phyloP scores from a whole-genome alignment of 2,888 invertebrate species.

The Sclerodermus sp. region DNA sequence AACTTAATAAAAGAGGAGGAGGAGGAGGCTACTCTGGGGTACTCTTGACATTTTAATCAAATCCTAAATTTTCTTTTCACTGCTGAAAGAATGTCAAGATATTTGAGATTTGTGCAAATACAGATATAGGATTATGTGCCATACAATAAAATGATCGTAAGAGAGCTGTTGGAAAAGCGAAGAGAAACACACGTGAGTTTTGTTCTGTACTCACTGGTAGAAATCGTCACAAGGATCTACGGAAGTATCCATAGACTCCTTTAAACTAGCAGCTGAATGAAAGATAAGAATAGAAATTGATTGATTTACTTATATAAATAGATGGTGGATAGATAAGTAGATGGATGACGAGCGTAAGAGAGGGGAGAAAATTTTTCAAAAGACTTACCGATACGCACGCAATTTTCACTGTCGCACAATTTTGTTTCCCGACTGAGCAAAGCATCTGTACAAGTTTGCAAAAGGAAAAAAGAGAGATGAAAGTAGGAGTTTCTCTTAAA shows the following conservation, averaged over 20 bases:
- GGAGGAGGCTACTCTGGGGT: too few species aligned
- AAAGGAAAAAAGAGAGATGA: too few species aligned
- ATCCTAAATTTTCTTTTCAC: too few species aligned
- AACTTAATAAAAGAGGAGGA: slow-evolving; percentile 1
- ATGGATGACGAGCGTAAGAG: neutral
- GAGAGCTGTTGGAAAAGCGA: too few species aligned
- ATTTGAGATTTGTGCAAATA: too few species aligned
- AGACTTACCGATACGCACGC: slow-evolving; percentile 61
- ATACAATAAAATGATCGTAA: too few species aligned
- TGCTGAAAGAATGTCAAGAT: too few species aligned
- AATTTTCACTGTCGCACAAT: slow-evolving; percentile 69
- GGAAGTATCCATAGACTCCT: slow-evolving; percentile 71
- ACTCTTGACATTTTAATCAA: too few species aligned
- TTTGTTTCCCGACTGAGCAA: slow-evolving; percentile 18
- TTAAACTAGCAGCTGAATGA: slow-evolving; percentile 69
- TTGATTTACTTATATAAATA: neutral
- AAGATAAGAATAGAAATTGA: slow-evolving; percentile 4
- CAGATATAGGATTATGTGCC: too few species aligned
- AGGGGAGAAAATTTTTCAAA: too few species aligned
- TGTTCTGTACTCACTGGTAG: slow-evolving; percentile 63
- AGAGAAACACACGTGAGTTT: too few species aligned
- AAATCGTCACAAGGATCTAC: slow-evolving; percentile 81
- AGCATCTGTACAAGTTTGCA: slow-evolving; percentile 38
- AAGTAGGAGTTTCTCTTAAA: too few species aligned
- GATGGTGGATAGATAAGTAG: neutral